Evolutionary conservation across 1,140 invertebrate genomes (phyloP).

Genomic region (Pinna nobilis): DNA sequence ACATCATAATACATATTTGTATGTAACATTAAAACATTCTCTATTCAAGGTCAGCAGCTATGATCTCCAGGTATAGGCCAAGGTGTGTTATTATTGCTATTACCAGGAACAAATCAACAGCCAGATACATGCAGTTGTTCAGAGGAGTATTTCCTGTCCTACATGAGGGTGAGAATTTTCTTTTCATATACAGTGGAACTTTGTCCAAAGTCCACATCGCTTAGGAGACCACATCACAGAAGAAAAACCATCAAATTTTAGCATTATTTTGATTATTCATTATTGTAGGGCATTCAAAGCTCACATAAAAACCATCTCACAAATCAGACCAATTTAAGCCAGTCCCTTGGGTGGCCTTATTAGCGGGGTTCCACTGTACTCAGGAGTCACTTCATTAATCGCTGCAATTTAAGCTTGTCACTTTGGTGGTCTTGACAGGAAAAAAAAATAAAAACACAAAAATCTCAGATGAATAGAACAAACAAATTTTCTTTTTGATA

Average conservation of each 20-base stretch:
- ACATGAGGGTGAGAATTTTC: slow-evolving; percentile 82
- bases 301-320: too few species aligned
- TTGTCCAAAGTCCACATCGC: neutral
- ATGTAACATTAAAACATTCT: too few species aligned
- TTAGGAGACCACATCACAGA: neutral
- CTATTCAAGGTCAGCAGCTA: slow-evolving; percentile 66
- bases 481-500: too few species aligned
- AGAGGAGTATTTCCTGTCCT: slow-evolving; percentile 94
- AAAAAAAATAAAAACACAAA: too few species aligned
- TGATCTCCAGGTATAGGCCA: slow-evolving; percentile 94
- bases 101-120: slow-evolving; percentile 90
- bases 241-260: neutral
- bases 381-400: too few species aligned
- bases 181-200: neutral
- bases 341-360: neutral
- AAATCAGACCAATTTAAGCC: too few species aligned
- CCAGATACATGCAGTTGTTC: slow-evolving; percentile 94
- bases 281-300: neutral
- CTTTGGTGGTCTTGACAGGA: too few species aligned
- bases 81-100: slow-evolving; percentile 98
- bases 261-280: neutral
- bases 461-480: too few species aligned
- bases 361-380: too few species aligned
- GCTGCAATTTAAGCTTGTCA: too few species aligned
- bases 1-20: too few species aligned